Percentiles rank a stretch among this genome's conserved stretches.
phyloP scores from a whole-genome alignment of 1,140 invertebrate species.

The Drosophila tropicalis region DNA sequence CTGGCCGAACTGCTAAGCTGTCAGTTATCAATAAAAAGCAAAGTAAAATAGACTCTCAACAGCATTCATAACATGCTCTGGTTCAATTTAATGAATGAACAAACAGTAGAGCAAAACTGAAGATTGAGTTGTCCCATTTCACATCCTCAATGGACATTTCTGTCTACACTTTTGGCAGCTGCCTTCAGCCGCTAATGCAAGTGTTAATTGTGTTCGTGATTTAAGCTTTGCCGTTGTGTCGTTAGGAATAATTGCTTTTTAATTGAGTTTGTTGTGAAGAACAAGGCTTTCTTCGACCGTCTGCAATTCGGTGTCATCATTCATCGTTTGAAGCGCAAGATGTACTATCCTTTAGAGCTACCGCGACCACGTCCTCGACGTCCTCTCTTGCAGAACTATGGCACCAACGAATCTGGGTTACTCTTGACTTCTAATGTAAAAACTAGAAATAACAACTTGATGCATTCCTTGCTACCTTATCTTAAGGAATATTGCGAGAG shows the following conservation, averaged over 20 bases:
- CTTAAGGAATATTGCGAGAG: constrained; percentile 62
- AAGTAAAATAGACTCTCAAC: constrained; percentile 50
- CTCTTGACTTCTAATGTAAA: background rate
- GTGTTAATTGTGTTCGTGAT: constrained; percentile 81
- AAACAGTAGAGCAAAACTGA: constrained; percentile 58
- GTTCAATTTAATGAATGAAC: constrained; percentile 70
- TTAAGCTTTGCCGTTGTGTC: constrained; percentile 56
- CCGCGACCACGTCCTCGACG: constrained; percentile 46
- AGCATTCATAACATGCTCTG: constrained; percentile 11
- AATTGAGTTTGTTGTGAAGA: constrained; percentile 69
- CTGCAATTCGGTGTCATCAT: constrained; percentile 48
- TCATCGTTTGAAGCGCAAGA: constrained; percentile 21
- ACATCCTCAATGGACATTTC: constrained; percentile 60
- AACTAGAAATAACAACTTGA: background rate
- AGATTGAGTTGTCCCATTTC: constrained; percentile 64
- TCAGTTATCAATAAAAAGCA: constrained; percentile 43
- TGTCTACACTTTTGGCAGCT: constrained; percentile 44
- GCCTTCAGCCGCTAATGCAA: constrained; percentile 33
- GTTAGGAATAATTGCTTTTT: constrained; percentile 76
- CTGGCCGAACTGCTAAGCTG: constrained; percentile 21
- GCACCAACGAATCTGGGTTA: constrained; percentile 19
- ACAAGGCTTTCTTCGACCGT: constrained; percentile 33
- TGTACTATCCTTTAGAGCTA: constrained; percentile 63
- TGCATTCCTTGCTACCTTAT: constrained; percentile 38
- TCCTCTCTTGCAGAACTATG: constrained; percentile 24